Conservation (phyloP, 2,888 invertebrate species). For the Morpho helenor region DNA sequence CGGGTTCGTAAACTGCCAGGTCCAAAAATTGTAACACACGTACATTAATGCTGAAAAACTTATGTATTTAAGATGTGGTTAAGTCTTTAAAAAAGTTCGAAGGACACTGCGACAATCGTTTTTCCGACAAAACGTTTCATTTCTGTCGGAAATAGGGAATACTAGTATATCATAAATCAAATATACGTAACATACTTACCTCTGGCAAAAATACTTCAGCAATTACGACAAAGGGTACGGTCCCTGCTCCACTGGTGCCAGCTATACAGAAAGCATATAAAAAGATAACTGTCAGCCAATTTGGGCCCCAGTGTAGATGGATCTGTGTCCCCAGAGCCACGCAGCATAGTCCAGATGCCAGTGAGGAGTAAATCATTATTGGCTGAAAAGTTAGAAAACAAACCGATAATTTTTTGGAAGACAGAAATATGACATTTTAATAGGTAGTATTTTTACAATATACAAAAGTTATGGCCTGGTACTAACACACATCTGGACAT, state of each 20-base stretch:
- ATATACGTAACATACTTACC: slow-evolving; percentile 29
- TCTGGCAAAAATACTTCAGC: slow-evolving; percentile 57
- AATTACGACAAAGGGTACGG: slow-evolving; percentile 46
- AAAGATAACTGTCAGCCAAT: slow-evolving; percentile 42
- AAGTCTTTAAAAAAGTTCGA: too few species aligned
- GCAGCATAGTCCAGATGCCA: slow-evolving; percentile 38
- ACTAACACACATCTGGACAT: not conserved
- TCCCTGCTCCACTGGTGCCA: slow-evolving; percentile 48
- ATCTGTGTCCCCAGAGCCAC: slow-evolving; percentile 47
- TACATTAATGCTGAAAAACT: too few species aligned
- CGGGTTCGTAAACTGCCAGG: too few species aligned
- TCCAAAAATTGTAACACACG: too few species aligned
- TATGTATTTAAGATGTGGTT: too few species aligned
- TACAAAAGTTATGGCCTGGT: not conserved
- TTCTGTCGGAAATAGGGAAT: too few species aligned
- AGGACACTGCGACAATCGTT: too few species aligned
- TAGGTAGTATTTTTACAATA: too few species aligned
- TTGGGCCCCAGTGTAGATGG: slow-evolving; percentile 49
- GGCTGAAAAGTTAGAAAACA: slow-evolving; percentile 34
- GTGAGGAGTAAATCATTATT: slow-evolving; percentile 45
- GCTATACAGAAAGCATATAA: slow-evolving; percentile 41
- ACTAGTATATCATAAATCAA: too few species aligned
- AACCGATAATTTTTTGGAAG: not conserved
- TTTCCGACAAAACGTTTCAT: too few species aligned
- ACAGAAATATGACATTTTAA: too few species aligned